A percentile compares a stretch with the other conserved stretches of the same genome.
Conservation (phyloP, 2,113 vertebrate species). For the Anser brachyrhynchus region DNA sequence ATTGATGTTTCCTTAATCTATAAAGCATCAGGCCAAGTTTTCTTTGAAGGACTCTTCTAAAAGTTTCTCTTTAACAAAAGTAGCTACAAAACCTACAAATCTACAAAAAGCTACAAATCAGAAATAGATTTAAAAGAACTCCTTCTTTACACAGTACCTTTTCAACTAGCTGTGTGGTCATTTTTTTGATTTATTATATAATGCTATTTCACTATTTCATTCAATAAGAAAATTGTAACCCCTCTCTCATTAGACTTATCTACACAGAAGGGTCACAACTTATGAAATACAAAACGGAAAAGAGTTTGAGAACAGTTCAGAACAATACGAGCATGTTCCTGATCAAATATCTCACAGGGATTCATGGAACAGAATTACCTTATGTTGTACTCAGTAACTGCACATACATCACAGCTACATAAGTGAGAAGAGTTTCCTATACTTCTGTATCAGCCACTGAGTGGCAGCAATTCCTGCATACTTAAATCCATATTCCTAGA, state of each 20-base stretch:
- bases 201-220: background rate
- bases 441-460: constrained; percentile 36
- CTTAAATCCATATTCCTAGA: background rate
- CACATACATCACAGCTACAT: background rate
- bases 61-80: background rate
- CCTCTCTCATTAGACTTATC: background rate
- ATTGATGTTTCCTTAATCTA: background rate
- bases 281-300: background rate
- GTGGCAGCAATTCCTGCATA: constrained; percentile 58
- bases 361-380: background rate
- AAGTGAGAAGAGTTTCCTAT: background rate
- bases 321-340: background rate
- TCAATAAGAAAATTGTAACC: background rate
- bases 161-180: background rate
- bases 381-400: background rate
- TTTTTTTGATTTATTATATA: background rate
- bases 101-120: background rate
- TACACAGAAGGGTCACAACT: background rate
- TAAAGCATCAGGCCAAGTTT: background rate
- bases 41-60: background rate
- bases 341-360: background rate
- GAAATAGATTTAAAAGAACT: background rate
- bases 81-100: background rate
- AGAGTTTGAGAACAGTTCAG: background rate
- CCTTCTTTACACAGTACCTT: background rate